Conservation (phyloP, 2,113 vertebrate genomes). For the Urocitellus parryii region DNA sequence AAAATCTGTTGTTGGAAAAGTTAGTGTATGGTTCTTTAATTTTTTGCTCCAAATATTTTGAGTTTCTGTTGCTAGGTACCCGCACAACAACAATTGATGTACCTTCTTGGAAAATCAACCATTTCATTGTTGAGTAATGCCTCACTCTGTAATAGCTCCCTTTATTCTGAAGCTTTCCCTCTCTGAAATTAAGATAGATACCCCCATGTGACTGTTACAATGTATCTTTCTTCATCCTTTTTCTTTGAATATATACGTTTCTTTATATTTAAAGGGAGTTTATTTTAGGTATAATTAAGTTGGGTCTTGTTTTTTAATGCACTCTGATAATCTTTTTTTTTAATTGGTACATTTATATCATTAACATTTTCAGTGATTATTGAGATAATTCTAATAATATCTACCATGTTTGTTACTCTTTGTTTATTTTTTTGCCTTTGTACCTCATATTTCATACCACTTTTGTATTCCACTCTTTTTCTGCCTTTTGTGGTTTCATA, state of each 20-base stretch:
- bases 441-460: not conserved
- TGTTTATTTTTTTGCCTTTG: not conserved
- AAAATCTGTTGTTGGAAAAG: not conserved
- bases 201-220: too few relatives aligned
- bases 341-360: not conserved
- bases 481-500: not conserved
- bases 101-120: not conserved
- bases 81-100: not conserved
- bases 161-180: not conserved
- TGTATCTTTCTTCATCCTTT: too few relatives aligned
- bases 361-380: not conserved
- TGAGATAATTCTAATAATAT: not conserved
- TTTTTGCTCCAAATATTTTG: not conserved
- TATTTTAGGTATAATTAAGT: not conserved
- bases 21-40: not conserved
- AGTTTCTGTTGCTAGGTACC: not conserved
- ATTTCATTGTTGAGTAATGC: not conserved
- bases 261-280: not conserved
- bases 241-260: not conserved
- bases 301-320: not conserved
- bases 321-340: not conserved
- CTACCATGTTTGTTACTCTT: not conserved
- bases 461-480: not conserved
- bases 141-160: not conserved
- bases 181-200: not conserved